phyloP scores from a whole-genome alignment of 1,140 invertebrate genomes.

The Rhynchophorus ferrugineus region DNA sequence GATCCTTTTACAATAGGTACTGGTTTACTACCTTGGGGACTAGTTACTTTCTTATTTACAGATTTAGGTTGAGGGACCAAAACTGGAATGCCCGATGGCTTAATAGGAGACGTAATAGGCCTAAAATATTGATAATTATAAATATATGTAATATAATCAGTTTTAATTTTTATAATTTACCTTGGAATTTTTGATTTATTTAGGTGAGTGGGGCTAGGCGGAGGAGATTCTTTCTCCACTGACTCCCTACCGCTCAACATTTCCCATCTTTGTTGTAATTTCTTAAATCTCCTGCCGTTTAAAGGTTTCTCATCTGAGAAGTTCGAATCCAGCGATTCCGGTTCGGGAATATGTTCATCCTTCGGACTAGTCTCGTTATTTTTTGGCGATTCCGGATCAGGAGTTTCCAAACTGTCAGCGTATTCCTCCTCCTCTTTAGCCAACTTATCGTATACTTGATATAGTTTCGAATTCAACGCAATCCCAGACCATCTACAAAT shows the following conservation, averaged over 20 bases:
- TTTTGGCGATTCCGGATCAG: neutral
- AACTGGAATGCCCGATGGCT: conserved; percentile 43
- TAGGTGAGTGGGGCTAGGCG: conserved; percentile 42
- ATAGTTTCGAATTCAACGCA: conserved; percentile 60
- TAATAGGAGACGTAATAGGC: conserved; percentile 52
- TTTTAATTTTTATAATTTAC: too few species aligned
- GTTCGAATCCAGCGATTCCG: conserved; percentile 37
- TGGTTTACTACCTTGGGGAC: conserved; percentile 8
- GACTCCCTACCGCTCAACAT: conserved; percentile 53
- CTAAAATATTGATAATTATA: conserved; percentile 29
- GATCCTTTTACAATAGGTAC: neutral
- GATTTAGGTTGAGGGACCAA: conserved; percentile 25
- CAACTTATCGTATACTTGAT: conserved; percentile 62
- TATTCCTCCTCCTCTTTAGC: conserved; percentile 63
- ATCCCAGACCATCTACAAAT: conserved; percentile 57
- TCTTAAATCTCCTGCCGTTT: conserved; percentile 54
- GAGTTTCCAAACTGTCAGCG: conserved; percentile 58
- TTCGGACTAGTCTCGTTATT: conserved; percentile 32
- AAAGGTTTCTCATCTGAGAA: conserved; percentile 40
- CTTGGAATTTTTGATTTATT: conserved; percentile 60
- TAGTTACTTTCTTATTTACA: conserved; percentile 26
- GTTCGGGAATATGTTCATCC: conserved; percentile 37
- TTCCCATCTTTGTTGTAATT: conserved; percentile 82
- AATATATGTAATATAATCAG: too few species aligned
- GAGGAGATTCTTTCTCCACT: conserved; percentile 38